A percentile compares a stretch with the other conserved stretches of the same genome.
Evolutionary conservation across 2,797 vertebrate genomes (phyloP).

Genomic region (Onychomys leucogaster): DNA sequence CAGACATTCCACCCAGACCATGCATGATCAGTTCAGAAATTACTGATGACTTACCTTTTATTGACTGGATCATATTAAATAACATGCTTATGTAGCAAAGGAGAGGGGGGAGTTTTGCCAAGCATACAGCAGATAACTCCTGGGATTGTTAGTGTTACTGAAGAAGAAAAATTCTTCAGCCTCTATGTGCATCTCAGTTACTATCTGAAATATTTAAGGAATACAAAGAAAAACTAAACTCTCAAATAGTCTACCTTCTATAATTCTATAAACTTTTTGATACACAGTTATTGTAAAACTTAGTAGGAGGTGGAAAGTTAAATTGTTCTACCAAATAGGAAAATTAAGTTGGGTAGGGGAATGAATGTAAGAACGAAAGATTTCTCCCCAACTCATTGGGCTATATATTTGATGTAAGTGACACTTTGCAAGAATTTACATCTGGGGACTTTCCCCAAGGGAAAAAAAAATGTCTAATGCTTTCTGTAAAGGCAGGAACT

Average conservation of each 20-base stretch:
- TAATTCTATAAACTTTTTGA: neutral
- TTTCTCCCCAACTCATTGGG: neutral
- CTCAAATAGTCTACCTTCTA: neutral
- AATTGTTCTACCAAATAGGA: neutral
- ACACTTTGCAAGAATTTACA: neutral
- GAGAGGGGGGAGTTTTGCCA: neutral
- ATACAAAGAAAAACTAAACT: neutral
- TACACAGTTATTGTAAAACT: neutral
- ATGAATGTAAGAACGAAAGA: neutral
- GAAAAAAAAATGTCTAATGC: neutral
- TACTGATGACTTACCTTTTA: neutral
- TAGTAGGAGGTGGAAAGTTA: neutral
- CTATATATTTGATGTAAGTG: neutral
- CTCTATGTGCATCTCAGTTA: neutral
- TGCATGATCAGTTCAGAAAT: neutral
- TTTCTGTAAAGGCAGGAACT: neutral
- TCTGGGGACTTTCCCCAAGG: neutral
- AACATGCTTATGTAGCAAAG: neutral
- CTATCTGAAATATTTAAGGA: neutral
- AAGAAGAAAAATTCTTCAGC: neutral
- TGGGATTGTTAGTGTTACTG: neutral
- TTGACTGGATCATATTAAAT: neutral
- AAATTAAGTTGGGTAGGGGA: neutral
- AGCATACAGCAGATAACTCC: neutral
- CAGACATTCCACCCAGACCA: neutral